Base-by-base conservation (phyloP, 2,113 vertebrate species). In the Calypte anna region DNA sequence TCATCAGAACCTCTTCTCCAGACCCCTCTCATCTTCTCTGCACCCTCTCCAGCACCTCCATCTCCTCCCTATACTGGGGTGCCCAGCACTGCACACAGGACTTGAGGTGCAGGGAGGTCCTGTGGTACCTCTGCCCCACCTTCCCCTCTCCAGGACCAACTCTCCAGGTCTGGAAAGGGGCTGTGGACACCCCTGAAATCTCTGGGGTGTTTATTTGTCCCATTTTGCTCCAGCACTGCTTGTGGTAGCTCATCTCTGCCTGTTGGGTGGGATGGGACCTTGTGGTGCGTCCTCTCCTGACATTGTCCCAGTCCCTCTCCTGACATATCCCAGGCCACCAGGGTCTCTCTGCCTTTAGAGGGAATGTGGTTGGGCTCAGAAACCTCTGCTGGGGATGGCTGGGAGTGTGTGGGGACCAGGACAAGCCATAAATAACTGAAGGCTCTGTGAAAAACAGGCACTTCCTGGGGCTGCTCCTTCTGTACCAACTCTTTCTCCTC, bases 161-260 rank as follows among this genome's bases (percentile, higher is more conserved):
- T 48, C 43, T 33, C 11, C 3, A 44, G 44, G 5, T 24, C 15
- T 72, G 38, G 38, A 12, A 55, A 63, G 55, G 40, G 57, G 25
- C 25, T 81, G 66, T 38, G 78, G 81, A 5, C 28, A 18, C 38
- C 19, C 4, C 51, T 43, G 53, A 15, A 14, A 6, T 36, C 63
- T 24, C 40, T 76, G 63, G 10, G 25, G 38, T 38, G 43, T 9
- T 64, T 30, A 53, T 33, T 28, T 28, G 36, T 55, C 31, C 69
- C 10, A 0, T 0, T 6, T 3, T 69, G 46, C 74, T 87, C 74
- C 46, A 38, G 20, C 6, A 2, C 33, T 48, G 6, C 0, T 53
- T 3, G 0, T 10, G 11, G 20, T 36, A 40, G 51, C 27, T 5
- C 0, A 2, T 22, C n/a, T 51, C 40, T 74, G 58, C 14, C 33